phyloP scores from a whole-genome alignment of 2,113 vertebrate species.

The Ramphastos sulfuratus region DNA sequence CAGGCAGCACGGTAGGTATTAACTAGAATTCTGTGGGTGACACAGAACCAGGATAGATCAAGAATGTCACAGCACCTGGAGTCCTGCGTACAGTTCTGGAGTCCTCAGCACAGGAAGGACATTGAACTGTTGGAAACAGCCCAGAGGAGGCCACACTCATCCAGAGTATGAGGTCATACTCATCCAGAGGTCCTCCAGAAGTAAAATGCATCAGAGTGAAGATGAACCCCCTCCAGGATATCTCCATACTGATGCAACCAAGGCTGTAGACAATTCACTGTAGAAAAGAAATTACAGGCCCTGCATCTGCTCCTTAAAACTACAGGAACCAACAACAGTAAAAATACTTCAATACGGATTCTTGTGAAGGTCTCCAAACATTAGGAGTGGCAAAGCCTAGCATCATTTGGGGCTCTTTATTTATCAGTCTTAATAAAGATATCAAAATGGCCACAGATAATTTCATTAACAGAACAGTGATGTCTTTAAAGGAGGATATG shows the following conservation, averaged over 20 bases:
- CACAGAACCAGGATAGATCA: background rate
- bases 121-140: too few species aligned
- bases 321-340: background rate
- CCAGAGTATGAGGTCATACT: background rate
- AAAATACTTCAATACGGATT: background rate
- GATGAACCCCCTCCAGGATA: background rate
- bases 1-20: background rate
- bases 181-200: background rate
- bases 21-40: background rate
- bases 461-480: conserved; percentile 13
- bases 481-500: background rate
- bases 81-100: too few species aligned
- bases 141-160: too few species aligned
- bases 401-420: background rate
- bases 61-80: background rate
- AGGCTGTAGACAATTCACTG: background rate
- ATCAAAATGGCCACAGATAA: background rate
- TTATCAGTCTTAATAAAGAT: background rate
- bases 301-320: background rate
- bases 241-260: background rate
- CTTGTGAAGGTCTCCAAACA: background rate
- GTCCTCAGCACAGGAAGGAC: too few species aligned
- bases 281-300: background rate
- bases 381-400: background rate
- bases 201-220: background rate